phyloP scores from a whole-genome alignment of 1,140 invertebrate genomes.

The Ruditapes philippinarum region DNA sequence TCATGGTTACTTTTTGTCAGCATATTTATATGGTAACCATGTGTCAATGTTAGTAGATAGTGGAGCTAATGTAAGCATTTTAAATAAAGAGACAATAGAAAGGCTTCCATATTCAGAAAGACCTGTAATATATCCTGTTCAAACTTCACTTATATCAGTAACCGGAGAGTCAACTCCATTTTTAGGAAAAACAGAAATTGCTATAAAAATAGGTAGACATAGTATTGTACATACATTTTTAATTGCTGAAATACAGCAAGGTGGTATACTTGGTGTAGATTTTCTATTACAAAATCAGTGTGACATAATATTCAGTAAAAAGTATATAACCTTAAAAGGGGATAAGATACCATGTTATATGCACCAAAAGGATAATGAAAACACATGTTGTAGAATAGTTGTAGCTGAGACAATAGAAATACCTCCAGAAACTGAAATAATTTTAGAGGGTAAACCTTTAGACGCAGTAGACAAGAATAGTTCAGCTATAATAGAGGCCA shows the following conservation, averaged over 20 bases:
- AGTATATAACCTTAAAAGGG: neutral
- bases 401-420: no score
- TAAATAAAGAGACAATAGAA: constrained; percentile 39
- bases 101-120: neutral
- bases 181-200: constrained; percentile 26
- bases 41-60: constrained; percentile 53
- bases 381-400: no score
- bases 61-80: constrained; percentile 41
- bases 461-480: no score
- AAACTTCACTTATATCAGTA: constrained; percentile 60
- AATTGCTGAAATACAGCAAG: no score
- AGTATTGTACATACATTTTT: no score
- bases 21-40: neutral
- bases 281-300: constrained; percentile 21
- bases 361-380: neutral
- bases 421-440: no score
- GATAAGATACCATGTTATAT: neutral
- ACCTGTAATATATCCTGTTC: neutral
- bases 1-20: neutral
- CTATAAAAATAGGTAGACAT: no score
- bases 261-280: constrained; percentile 12
- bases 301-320: neutral
- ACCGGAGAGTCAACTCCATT: constrained; percentile 63
- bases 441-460: no score
- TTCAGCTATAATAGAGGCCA: no score